Conservation (phyloP, 2,888 invertebrate species). For the Tetragonula carbonaria region DNA sequence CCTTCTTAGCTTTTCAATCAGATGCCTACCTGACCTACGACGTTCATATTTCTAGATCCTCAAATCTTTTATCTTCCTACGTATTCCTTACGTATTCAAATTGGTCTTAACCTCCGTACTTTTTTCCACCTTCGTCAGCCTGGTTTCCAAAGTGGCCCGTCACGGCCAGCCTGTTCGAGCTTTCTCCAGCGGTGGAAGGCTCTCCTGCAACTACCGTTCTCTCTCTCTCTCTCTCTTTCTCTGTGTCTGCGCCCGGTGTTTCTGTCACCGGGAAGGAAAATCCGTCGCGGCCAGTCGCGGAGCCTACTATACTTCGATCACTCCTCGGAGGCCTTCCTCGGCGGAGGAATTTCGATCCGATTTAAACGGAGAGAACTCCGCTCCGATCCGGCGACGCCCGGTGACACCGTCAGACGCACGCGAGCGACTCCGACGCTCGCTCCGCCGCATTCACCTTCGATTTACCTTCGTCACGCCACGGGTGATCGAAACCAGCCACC, state of each 20-base stretch:
- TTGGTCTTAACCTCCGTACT: not conserved
- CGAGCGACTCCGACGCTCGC: slow-evolving; percentile 42
- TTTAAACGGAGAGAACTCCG: slow-evolving; percentile 31
- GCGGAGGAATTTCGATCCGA: slow-evolving; percentile 29
- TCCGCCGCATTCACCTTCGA: slow-evolving; percentile 62
- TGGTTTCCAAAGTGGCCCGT: slow-evolving; percentile 37
- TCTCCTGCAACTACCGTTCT: too few species aligned
- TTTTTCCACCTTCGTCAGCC: slow-evolving; percentile 12
- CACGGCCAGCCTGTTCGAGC: slow-evolving; percentile 56
- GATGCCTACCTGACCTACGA: too few species aligned
- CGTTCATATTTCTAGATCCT: too few species aligned
- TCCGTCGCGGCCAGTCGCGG: slow-evolving; percentile 70
- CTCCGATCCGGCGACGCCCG: slow-evolving; percentile 46
- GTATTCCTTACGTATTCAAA: not conserved
- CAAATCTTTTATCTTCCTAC: too few species aligned
- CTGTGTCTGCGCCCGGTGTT: slow-evolving; percentile 68
- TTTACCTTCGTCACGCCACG: slow-evolving; percentile 41
- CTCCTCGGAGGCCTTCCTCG: not conserved
- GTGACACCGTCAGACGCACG: slow-evolving; percentile 68
- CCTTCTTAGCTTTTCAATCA: too few species aligned
- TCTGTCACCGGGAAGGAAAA: slow-evolving; percentile 67
- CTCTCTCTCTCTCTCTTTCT: not conserved
- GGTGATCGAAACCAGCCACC: slow-evolving; percentile 43
- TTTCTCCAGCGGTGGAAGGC: slow-evolving; percentile 8
- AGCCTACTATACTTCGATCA: slow-evolving; percentile 64